Evolutionary conservation across 2,888 invertebrate genomes (phyloP), one percentile per base, ranked within the genome.

Genomic region (Lamellibrachia satsuma): DNA sequence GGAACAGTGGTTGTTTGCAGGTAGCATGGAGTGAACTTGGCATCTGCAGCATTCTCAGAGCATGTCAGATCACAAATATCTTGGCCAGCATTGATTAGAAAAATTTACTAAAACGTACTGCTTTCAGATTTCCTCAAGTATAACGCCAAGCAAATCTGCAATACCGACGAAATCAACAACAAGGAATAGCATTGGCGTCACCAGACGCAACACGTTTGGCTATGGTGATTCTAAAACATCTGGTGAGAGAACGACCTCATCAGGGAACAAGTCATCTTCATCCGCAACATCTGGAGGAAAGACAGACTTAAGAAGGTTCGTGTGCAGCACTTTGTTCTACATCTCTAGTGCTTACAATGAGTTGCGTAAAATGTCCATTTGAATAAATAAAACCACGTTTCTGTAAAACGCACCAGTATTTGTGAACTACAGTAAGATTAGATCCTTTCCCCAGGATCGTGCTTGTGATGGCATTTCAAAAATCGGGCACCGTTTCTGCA

Each of bases 131-230:
- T 75, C 75, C 75, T 75, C 75, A 75, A 75, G 75, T 75, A 75
- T 75, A 75, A 75, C 75, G 75, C 75, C 75, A 4, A 75, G 52
- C 52, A 91, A 91, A 39, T 91, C 91, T 3, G 91, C 91, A 4
- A 91, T 91, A 51, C 91, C 91, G 52, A 91, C 51, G n/a, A 91
- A 91, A 90, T 39, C 90, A 7, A 39, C 92, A n/a, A 27, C 15
- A 22, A 92, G 39, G 8, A 92, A 90, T 3, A 90, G 7, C n/a
- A 92, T 92, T 15, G 92, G 92, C 51, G 92, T 92, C 27, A 57
- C 92, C 27, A 75, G 92, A 90, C 60, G 92, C 22, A 92, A 75
- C 52, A 60, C 92, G 27, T 92, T 92, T 39, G 92, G 92, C 75
- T 39, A 90, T 27, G 92, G 57, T 9, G 75, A 75, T 75, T 75